Evolutionary conservation across 2,888 invertebrate species (phyloP), one percentile per base, ranked within the genome.

Genomic region (Drosophila rellima): DNA sequence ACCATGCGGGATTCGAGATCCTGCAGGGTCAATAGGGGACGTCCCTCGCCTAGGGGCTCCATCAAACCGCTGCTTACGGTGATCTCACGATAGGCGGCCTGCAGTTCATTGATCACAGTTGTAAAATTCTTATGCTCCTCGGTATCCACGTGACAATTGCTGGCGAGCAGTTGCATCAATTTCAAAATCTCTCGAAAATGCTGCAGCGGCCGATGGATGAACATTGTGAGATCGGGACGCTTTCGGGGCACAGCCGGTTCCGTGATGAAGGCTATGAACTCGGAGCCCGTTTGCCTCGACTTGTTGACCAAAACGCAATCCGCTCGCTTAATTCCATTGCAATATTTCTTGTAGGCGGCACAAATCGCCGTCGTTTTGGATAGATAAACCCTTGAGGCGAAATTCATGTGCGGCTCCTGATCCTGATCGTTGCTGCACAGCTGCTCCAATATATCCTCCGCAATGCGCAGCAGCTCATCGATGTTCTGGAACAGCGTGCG

Each of bases 1-100:
- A 97, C 97, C 91, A 97, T 94, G 86, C 97, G 94, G 89, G 96
- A 96, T 92, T 97, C 97, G 75, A 97, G 94, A 91, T 97, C 97
- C 88, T 96, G 96, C 55, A 97, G 94, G 13, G 96, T 96, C 5
- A 97, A 93, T 69, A 97, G 91, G 0, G 97, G 97, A 67, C 96
- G 94, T 0, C 97, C 97, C 88, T 97, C 97, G 15, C 96, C 96
- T 57, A 96, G 94, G 0, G 97, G 95, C 78, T 97, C 97, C 97
- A 97, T 97, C 5, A 97, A 93, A 3, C 97, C 97, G 15, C 96
- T 96, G 69, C 95, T 96, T 7, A 96, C 95, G 0, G 97, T 97
- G 13, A 97, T 96, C 90, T 97, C 97, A 87, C 96, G 95, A 91
- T 97, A 97, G 48, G 94, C 94, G 62, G 94, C 93, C 94, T 96